Percentiles rank a stretch among this genome's conserved stretches.
phyloP scores from a whole-genome alignment of 2,888 invertebrate genomes.

The Mactromeris polynyma region DNA sequence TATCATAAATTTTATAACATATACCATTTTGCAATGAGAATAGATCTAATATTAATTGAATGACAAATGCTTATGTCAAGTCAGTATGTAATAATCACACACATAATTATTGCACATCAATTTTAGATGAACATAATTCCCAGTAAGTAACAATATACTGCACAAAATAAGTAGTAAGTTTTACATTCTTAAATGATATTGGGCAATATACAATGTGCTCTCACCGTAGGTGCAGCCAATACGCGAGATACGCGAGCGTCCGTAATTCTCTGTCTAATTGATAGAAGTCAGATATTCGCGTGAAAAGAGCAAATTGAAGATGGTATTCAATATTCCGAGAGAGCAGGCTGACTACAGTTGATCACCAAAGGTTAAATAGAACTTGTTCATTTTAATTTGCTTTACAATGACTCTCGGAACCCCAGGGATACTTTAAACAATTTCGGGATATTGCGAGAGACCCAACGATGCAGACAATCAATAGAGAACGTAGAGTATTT shows the following conservation, averaged over 20 bases:
- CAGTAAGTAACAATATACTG: neutral
- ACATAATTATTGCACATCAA: slow-evolving; percentile 1
- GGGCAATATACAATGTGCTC: neutral
- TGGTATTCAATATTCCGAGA: slow-evolving; percentile 48
- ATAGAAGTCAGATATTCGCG: slow-evolving; percentile 58
- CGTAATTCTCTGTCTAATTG: slow-evolving; percentile 34
- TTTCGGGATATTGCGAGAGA: slow-evolving; percentile 50
- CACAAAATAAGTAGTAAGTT: neutral
- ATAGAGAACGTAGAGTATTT: slow-evolving; percentile 32
- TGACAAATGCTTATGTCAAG: slow-evolving; percentile 18
- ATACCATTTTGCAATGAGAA: neutral
- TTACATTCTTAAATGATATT: slow-evolving; percentile 17
- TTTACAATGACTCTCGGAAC: slow-evolving; percentile 49
- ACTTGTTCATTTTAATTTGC: slow-evolving; percentile 69
- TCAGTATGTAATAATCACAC: neutral
- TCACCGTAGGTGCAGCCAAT: neutral
- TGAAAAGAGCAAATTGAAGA: slow-evolving; percentile 63
- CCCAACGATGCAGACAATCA: slow-evolving; percentile 28
- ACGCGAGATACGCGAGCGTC: neutral
- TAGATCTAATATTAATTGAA: slow-evolving; percentile 12
- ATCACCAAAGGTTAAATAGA: slow-evolving; percentile 61
- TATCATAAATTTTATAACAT: slow-evolving; percentile 4
- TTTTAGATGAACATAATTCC: slow-evolving; percentile 8
- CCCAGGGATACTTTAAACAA: slow-evolving; percentile 62
- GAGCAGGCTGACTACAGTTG: slow-evolving; percentile 33